These are phyloP conservation scores for Hippocampus kuda DNA, from an alignment of 2,797 vertebrate genomes.

Conservation along the genomic window DNA sequence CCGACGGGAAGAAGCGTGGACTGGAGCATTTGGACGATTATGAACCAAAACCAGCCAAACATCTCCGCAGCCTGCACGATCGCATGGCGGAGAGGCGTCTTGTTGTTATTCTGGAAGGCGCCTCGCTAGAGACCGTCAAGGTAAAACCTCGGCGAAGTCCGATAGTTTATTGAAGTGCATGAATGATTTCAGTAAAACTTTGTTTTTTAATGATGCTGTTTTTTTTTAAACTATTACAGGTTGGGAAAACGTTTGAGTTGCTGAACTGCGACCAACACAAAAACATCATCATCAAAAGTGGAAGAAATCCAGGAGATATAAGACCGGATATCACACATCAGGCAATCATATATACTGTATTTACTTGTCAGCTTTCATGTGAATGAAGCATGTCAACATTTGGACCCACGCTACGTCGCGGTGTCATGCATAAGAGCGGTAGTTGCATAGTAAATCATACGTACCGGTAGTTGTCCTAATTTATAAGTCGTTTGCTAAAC, in stretches of 20 bases:
- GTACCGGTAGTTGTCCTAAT: no score
- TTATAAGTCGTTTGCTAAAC: no score
- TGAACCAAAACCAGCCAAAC: constrained; percentile 68
- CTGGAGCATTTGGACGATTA: constrained; percentile 73
- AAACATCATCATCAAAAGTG: constrained; percentile 78
- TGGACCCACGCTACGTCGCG: no score
- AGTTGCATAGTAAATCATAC: no score
- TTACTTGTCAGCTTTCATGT: neutral
- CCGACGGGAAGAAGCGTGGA: constrained; percentile 63
- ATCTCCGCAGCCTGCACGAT: constrained; percentile 59
- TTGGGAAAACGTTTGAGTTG: constrained; percentile 88
- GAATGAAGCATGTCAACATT: neutral
- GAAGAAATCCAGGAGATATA: constrained; percentile 80
- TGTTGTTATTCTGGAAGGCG: constrained; percentile 83
- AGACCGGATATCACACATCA: constrained; percentile 92
- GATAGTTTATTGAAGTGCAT: neutral
- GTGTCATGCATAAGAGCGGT: no score
- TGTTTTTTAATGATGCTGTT: no score
- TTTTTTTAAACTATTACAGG: constrained; percentile 56
- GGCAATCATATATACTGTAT: constrained; percentile 54
- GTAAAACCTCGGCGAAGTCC: constrained; percentile 46
- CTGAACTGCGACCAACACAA: constrained; percentile 95
- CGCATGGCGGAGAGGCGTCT: constrained; percentile 73
- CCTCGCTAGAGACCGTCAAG: constrained; percentile 88
- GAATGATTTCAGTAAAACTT: no score